Percentiles rank a stretch among this genome's conserved stretches.
Evolutionary conservation across 2,797 vertebrate genomes (phyloP).

Genomic region (Yasuhikotakia modesta): DNA sequence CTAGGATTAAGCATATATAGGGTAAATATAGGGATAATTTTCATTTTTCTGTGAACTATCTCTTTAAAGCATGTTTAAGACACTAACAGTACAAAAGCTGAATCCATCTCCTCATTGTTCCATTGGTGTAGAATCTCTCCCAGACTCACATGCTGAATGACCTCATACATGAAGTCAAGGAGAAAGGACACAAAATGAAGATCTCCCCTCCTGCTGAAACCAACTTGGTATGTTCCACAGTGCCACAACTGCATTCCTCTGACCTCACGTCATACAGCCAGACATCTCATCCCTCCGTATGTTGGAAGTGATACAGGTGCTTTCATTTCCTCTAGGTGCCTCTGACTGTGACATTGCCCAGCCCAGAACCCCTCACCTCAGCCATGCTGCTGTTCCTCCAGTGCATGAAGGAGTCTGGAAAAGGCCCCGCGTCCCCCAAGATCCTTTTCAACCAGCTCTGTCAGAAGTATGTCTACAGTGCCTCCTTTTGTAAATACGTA

Average conservation of each 20-base stretch:
- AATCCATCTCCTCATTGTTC: too few relatives aligned
- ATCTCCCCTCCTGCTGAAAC: conserved; percentile 82
- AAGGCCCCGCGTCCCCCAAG: conserved; percentile 91
- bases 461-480: conserved; percentile 85
- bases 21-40: too few relatives aligned
- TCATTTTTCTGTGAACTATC: too few relatives aligned
- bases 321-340: conserved; percentile 76
- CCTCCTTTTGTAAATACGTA: not conserved
- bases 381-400: conserved; percentile 96
- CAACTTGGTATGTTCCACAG: conserved; percentile 79
- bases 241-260: not conserved
- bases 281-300: not conserved
- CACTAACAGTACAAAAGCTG: not conserved
- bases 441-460: conserved; percentile 96
- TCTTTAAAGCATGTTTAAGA: too few relatives aligned
- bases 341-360: conserved; percentile 83
- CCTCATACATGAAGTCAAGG: conserved; percentile 90
- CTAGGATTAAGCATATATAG: too few relatives aligned
- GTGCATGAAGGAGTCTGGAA: conserved; percentile 91
- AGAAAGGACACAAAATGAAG: conserved; percentile 90
- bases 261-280: not conserved
- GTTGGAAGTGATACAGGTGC: conserved; percentile 1
- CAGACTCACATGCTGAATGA: conserved; percentile 95
- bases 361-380: conserved; percentile 91
- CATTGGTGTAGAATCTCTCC: conserved; percentile 85